phyloP scores from a whole-genome alignment of 2,113 vertebrate genomes.

The Meles meles region DNA sequence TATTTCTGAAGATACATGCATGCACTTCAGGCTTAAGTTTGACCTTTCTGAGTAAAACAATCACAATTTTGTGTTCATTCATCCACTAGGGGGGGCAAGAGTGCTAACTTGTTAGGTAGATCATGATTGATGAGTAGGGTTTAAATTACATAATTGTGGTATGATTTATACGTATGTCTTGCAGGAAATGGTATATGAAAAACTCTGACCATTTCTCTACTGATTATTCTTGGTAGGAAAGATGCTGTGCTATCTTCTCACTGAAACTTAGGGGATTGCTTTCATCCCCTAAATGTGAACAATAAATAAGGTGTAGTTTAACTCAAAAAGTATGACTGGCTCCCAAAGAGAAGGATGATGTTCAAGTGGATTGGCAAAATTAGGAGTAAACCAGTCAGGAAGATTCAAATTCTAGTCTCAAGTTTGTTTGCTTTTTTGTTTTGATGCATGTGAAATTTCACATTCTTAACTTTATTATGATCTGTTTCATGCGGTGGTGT shows the following conservation, averaged over 20 bases:
- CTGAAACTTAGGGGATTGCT: background rate
- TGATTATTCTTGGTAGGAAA: background rate
- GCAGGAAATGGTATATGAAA: background rate
- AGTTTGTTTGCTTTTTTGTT: background rate
- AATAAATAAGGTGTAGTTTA: background rate
- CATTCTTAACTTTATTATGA: background rate
- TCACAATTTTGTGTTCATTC: background rate
- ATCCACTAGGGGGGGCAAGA: constrained; percentile 68
- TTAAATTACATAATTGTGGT: background rate
- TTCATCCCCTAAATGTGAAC: background rate
- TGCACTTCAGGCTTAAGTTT: background rate
- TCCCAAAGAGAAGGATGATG: background rate
- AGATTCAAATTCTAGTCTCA: background rate
- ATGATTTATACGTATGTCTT: background rate
- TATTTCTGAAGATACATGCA: background rate
- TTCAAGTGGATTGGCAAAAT: constrained; percentile 15
- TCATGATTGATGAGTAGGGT: background rate
- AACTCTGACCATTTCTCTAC: background rate
- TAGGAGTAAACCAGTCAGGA: background rate
- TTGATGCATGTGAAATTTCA: background rate
- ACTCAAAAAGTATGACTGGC: background rate
- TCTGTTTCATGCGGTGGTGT: background rate
- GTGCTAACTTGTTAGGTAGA: constrained; percentile 54
- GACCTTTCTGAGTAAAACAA: constrained; percentile 14
- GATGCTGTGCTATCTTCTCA: background rate